Percentiles rank a stretch among this genome's conserved stretches.
These are phyloP conservation scores for Jaculus jaculus DNA, from an alignment of 2,113 vertebrate genomes.

Conservation along the genomic window DNA sequence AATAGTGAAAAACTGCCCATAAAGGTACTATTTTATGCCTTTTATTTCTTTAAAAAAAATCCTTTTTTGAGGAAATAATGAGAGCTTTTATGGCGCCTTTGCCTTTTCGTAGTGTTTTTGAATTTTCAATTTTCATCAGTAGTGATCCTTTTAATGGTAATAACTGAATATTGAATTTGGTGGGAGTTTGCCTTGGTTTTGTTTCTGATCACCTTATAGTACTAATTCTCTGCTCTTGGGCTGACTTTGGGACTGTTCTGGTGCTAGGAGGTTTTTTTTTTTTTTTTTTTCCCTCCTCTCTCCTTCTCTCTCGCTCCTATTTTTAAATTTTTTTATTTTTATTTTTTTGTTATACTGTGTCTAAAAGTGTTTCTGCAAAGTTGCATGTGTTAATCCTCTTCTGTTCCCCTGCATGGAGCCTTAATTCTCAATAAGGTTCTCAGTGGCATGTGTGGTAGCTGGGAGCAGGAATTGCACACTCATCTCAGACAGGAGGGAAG, in stretches of 20 bases:
- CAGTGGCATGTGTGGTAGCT: slow-evolving; percentile 42
- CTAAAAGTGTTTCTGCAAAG: slow-evolving; percentile 87
- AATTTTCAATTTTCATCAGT: slow-evolving; percentile 61
- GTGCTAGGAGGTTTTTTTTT: slow-evolving; percentile 78
- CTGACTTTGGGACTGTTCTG: slow-evolving; percentile 81
- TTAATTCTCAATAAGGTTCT: slow-evolving; percentile 78
- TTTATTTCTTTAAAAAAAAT: slow-evolving; percentile 42
- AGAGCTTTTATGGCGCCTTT: slow-evolving; percentile 34
- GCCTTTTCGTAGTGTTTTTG: slow-evolving; percentile 55
- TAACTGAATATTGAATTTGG: slow-evolving; percentile 53
- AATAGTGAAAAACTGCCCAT: slow-evolving; percentile 11
- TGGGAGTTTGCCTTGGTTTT: slow-evolving; percentile 85
- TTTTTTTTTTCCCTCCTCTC: too few species aligned
- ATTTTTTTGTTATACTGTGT: slow-evolving; percentile 75
- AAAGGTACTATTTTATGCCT: slow-evolving; percentile 42
- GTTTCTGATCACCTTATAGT: slow-evolving; percentile 88
- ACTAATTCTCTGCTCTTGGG: slow-evolving; percentile 91
- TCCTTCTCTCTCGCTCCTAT: too few species aligned
- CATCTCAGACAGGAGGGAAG: not conserved
- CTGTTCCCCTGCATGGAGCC: slow-evolving; percentile 92
- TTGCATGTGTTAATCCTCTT: slow-evolving; percentile 93
- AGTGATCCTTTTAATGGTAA: slow-evolving; percentile 55
- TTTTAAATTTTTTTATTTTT: slow-evolving; percentile 63
- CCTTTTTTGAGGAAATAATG: not conserved
- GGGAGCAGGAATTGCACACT: not conserved